Conservation (phyloP, 2,888 invertebrate species). For the Graphium colonna region DNA sequence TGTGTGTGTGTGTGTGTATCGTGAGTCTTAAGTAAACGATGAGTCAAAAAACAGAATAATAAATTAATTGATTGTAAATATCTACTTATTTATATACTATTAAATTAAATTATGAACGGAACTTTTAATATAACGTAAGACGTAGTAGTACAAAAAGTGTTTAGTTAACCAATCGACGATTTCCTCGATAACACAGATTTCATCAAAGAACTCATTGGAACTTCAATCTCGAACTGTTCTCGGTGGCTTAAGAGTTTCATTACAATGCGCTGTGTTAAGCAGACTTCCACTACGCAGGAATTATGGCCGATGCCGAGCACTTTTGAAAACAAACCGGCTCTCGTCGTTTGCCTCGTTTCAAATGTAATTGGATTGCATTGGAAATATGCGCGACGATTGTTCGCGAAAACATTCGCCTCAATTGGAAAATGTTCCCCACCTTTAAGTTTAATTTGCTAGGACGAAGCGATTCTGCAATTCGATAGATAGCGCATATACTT, state of each 20-base stretch:
- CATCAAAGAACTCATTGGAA: conserved; percentile 6
- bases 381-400: conserved; percentile 9
- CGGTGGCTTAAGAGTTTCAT: conserved; percentile 18
- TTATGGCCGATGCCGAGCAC: conserved; percentile 13
- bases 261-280: conserved; percentile 18
- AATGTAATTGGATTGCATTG: conserved; percentile 18
- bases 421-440: not conserved
- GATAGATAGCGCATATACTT: no score
- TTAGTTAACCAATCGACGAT: no score
- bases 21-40: no score
- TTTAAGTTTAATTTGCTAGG: not conserved
- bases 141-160: no score
- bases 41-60: no score
- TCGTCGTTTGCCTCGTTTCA: conserved; percentile 12
- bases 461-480: not conserved
- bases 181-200: not conserved
- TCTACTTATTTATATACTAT: no score
- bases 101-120: no score
- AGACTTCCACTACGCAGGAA: conserved; percentile 13
- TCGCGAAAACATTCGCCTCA: not conserved
- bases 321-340: conserved; percentile 14
- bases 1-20: no score
- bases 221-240: conserved; percentile 15
- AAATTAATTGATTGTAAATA: no score
- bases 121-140: no score